These are phyloP conservation scores for Eulemur rufifrons DNA, from an alignment of 2,113 vertebrate species.

Conservation along the genomic window DNA sequence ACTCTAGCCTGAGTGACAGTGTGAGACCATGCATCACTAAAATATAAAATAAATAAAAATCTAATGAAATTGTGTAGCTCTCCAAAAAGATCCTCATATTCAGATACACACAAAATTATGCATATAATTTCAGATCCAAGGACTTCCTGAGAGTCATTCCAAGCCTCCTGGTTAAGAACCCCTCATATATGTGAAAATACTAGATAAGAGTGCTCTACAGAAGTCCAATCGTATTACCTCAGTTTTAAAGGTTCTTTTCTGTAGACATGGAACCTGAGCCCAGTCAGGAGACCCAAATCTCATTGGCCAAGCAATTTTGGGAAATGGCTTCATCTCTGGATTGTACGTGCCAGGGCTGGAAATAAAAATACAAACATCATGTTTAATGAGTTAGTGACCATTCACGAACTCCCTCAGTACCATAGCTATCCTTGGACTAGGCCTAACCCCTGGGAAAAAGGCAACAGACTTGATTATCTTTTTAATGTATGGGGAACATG, in stretches of 20 bases:
- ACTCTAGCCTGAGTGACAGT: no score
- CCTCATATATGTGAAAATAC: neutral
- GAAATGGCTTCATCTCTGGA: conserved; percentile 32
- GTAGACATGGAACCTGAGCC: conserved; percentile 81
- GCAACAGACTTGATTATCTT: neutral
- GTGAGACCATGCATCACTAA: no score
- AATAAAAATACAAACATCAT: neutral
- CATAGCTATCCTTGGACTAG: neutral
- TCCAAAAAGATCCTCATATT: neutral
- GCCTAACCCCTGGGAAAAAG: neutral
- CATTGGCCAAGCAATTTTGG: conserved; percentile 90
- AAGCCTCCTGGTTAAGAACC: neutral
- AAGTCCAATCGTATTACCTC: conserved; percentile 81
- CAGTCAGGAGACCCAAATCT: conserved; percentile 92
- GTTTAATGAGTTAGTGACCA: neutral
- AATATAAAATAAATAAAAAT: neutral
- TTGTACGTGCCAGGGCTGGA: conserved; percentile 88
- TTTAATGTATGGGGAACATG: neutral
- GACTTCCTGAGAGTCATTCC: neutral
- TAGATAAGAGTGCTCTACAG: neutral
- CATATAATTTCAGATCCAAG: neutral
- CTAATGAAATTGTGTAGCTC: neutral
- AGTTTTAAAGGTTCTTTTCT: conserved; percentile 84
- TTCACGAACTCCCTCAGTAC: neutral
- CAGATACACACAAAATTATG: neutral